Conservation (phyloP, 2,113 vertebrate species). For the Onychorhynchus coronatus region DNA sequence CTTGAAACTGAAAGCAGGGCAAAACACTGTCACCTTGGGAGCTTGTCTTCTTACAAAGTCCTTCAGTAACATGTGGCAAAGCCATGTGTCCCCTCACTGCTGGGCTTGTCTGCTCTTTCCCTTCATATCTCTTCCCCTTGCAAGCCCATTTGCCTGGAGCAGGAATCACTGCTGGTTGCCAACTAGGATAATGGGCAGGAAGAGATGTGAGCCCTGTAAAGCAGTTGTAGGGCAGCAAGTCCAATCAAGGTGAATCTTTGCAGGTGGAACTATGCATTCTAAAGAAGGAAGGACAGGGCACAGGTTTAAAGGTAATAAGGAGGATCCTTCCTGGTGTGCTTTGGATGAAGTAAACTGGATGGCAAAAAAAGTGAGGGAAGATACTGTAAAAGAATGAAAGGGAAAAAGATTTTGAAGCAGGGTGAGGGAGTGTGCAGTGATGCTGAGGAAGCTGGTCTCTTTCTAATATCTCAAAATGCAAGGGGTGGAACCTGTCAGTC, state of each 20-base stretch:
- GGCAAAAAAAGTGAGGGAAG: not conserved
- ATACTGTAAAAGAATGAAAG: not conserved
- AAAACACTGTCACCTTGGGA: not conserved
- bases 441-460: not conserved
- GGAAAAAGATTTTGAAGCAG: not conserved
- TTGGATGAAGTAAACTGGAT: not conserved
- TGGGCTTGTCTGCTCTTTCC: not conserved
- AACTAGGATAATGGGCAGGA: not conserved
- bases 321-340: not conserved
- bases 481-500: not conserved
- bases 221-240: not conserved
- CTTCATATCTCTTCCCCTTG: not conserved
- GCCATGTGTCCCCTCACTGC: not conserved
- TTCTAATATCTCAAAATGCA: not conserved
- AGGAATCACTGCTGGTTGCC: not conserved
- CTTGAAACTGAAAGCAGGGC: conserved; percentile 45
- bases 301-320: not conserved
- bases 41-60: not conserved
- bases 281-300: not conserved
- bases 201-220: not conserved
- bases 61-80: not conserved
- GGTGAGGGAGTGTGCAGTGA: not conserved
- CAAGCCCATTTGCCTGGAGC: not conserved
- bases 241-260: not conserved
- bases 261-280: not conserved